Evolutionary conservation across 2,797 vertebrate genomes (phyloP), one percentile per base, ranked within the genome.

Genomic region (Pangasius larnaudii): DNA sequence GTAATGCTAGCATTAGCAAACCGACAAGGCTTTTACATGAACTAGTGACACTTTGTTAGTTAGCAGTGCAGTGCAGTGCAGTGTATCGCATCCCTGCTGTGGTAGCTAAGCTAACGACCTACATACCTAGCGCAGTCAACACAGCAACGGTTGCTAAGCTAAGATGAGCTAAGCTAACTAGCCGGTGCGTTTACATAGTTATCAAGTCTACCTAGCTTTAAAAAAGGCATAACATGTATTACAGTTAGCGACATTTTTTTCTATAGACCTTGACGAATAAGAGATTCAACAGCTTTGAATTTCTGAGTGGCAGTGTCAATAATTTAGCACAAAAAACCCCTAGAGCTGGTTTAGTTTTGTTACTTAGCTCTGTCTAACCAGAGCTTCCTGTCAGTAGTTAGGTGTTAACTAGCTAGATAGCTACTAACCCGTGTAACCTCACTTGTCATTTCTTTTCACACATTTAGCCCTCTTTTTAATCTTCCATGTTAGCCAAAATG

Each of bases 131-230:
- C 42, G 5, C 11, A 58, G 77, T 46, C 77, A 83, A 89, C 88
- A 89, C 85, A 83, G 88, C 71, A 89, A 77, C 88, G 85, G 85
- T 84, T 75, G 46, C 85, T 49, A 80, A 79, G 82, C 63, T 84
- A 19, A 79, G 8, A 46, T 61, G 83, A 81, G 18, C 30, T 56
- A 51, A 79, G 24, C 84, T 85, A 46, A 61, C 56, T 72, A 77
- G 36, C 33, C 84, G 22, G 67, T 74, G 27, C 30, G 39, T 77
- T 42, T 46, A 75, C 84, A 75, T 75, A 18, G 3, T 59, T 16
- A 10, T 19, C 49, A 84, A 51, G n/a, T 84, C 61, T 33, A 33
- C 24, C 42, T 49, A 27, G 33, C 10, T 1, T 59, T 39, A 58
- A 58, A 58, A 61, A 56, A 24, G 10, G 5, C 53, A 6, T 58